A percentile compares a stretch with the other conserved stretches of the same genome.
phyloP scores from a whole-genome alignment of 2,888 invertebrate species.

The Spatulosminthurus flaviceps region DNA sequence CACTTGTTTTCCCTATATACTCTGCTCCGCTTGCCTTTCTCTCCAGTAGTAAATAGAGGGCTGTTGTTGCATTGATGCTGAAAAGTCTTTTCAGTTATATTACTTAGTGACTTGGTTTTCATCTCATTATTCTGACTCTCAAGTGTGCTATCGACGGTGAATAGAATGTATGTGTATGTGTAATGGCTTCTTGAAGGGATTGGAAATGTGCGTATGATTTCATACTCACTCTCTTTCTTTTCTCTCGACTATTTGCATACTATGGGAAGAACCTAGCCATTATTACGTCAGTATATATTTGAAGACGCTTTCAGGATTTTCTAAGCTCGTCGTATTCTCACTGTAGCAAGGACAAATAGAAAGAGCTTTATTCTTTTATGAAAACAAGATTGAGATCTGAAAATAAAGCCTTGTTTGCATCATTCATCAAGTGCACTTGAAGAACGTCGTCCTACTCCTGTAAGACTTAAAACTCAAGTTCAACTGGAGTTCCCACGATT shows the following conservation, averaged over 20 bases:
- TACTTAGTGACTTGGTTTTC: too few relatives aligned
- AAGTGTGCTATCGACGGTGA: too few relatives aligned
- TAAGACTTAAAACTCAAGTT: slow-evolving; percentile 14
- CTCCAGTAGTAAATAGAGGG: too few relatives aligned
- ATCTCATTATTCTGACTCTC: too few relatives aligned
- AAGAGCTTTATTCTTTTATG: slow-evolving; percentile 18
- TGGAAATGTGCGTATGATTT: too few relatives aligned
- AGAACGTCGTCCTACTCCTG: neutral
- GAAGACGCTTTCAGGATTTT: slow-evolving; percentile 23
- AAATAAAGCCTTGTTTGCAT: slow-evolving; percentile 42
- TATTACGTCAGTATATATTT: neutral
- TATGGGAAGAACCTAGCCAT: neutral
- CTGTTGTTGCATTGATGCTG: too few relatives aligned
- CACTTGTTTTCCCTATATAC: neutral
- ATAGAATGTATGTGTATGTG: too few relatives aligned
- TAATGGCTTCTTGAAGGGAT: too few relatives aligned
- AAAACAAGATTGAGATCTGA: slow-evolving; percentile 38
- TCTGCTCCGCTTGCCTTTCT: neutral
- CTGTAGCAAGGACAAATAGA: neutral
- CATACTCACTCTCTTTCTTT: neutral
- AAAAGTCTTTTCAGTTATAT: too few relatives aligned
- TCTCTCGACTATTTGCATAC: neutral
- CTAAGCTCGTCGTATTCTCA: neutral
- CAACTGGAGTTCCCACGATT: slow-evolving; percentile 47
- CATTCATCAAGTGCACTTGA: slow-evolving; percentile 45